Percentiles rank a stretch among this genome's conserved stretches.
phyloP scores from a whole-genome alignment of 2,888 invertebrate species.

The Trichogramma dendrolimi region DNA sequence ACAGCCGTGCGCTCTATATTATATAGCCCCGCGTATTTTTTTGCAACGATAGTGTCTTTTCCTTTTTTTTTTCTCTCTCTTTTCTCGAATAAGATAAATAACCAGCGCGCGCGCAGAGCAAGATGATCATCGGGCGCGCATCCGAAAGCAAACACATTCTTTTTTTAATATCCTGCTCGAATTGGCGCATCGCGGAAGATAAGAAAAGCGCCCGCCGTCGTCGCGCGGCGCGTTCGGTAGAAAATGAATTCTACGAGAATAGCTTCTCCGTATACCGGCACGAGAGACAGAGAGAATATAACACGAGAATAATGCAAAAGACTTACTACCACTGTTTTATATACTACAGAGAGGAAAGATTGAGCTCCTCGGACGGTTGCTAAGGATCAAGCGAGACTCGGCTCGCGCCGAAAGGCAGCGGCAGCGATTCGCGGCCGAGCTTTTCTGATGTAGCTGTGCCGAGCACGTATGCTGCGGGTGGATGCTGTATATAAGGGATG shows the following conservation, averaged over 20 bases:
- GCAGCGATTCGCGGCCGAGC: neutral
- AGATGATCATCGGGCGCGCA: too few species aligned
- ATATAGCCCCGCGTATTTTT: too few species aligned
- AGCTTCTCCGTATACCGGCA: too few species aligned
- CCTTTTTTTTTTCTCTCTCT: too few species aligned
- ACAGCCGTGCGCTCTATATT: too few species aligned
- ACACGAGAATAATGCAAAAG: too few species aligned
- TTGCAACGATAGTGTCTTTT: too few species aligned
- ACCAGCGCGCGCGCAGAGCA: neutral
- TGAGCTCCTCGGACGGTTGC: conserved; percentile 3
- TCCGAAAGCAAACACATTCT: neutral
- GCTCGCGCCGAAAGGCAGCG: neutral
- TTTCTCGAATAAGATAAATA: too few species aligned
- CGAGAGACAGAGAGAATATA: neutral
- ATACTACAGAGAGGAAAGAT: neutral
- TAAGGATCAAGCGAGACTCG: conserved; percentile 13
- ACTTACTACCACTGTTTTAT: too few species aligned
- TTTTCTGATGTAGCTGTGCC: conserved; percentile 8
- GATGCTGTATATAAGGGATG: conserved; percentile 13
- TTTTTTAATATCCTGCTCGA: conserved; percentile 20
- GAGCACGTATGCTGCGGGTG: neutral
- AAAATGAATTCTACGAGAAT: conserved; percentile 21
- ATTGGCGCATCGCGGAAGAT: neutral
- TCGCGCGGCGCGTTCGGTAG: conserved; percentile 8
- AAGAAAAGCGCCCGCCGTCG: neutral